phyloP scores from a whole-genome alignment of 2,888 invertebrate genomes.

The Chrysotoxum bicinctum region DNA sequence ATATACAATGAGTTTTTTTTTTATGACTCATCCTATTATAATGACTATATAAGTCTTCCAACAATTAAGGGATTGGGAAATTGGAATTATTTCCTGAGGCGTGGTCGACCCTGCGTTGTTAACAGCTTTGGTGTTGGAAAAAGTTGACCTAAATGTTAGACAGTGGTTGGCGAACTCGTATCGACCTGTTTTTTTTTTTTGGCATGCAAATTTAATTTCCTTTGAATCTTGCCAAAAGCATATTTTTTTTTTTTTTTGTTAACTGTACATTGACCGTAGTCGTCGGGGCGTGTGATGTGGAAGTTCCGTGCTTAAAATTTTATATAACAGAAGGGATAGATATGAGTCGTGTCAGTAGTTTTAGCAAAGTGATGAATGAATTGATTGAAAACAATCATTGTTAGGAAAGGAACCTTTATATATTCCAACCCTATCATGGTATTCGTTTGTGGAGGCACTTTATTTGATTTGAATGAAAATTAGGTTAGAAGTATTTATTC shows the following conservation, averaged over 20 bases:
- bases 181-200: conserved; percentile 42
- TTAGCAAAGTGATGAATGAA: background rate
- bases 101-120: conserved; percentile 58
- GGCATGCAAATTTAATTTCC: conserved; percentile 25
- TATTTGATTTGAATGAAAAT: too few relatives aligned
- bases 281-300: background rate
- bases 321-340: background rate
- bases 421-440: background rate
- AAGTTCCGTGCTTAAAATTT: background rate
- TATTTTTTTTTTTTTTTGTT: conserved; percentile 69
- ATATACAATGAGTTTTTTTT: too few relatives aligned
- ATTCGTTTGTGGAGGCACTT: background rate
- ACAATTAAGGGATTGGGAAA: conserved; percentile 58
- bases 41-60: conserved; percentile 24
- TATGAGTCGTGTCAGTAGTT: background rate
- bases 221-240: background rate
- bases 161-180: background rate
- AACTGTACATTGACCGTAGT: background rate
- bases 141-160: conserved; percentile 39
- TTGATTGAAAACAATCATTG: conserved; percentile 4
- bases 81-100: conserved; percentile 69
- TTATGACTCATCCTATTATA: conserved; percentile 40
- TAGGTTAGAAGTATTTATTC: too few relatives aligned
- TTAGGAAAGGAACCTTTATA: background rate
- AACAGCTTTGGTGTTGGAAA: background rate